A percentile compares a stretch with the other conserved stretches of the same genome.
Conservation (phyloP, 2,888 invertebrate genomes). For the Incurvaria masculella region DNA sequence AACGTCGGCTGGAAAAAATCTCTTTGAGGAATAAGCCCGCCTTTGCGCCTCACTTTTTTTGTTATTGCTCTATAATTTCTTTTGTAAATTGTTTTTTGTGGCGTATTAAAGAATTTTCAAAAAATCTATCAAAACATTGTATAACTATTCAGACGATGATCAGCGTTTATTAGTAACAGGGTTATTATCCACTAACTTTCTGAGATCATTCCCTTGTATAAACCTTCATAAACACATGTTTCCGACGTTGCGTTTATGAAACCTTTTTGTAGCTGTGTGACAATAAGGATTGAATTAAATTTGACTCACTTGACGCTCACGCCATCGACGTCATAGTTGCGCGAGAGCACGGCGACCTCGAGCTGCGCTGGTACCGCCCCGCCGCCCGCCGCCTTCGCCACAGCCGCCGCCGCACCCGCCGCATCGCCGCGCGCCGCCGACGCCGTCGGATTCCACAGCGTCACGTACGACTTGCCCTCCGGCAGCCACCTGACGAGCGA, state of each 20-base stretch:
- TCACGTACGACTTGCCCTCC: conserved; percentile 73
- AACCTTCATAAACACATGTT: conserved; percentile 11
- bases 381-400: conserved; percentile 45
- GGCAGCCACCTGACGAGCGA: conserved; percentile 58
- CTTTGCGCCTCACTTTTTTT: too few species aligned
- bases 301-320: conserved; percentile 37
- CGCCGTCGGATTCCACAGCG: conserved; percentile 64
- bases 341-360: conserved; percentile 57
- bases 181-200: too few species aligned
- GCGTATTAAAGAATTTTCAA: too few species aligned
- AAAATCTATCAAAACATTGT: too few species aligned
- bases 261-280: conserved; percentile 2
- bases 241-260: conserved; percentile 4
- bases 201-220: too few species aligned
- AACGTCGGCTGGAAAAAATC: too few species aligned
- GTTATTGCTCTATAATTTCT: too few species aligned
- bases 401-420: conserved; percentile 30
- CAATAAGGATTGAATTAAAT: conserved; percentile 5
- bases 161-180: too few species aligned
- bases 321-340: conserved; percentile 34
- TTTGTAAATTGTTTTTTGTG: too few species aligned
- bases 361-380: conserved; percentile 56
- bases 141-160: too few species aligned
- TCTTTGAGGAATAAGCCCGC: too few species aligned
- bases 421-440: conserved; percentile 53